Percentiles rank a stretch among this genome's conserved stretches.
Evolutionary conservation across 1,140 invertebrate genomes (phyloP).

Genomic region (Phocides pigmalion): DNA sequence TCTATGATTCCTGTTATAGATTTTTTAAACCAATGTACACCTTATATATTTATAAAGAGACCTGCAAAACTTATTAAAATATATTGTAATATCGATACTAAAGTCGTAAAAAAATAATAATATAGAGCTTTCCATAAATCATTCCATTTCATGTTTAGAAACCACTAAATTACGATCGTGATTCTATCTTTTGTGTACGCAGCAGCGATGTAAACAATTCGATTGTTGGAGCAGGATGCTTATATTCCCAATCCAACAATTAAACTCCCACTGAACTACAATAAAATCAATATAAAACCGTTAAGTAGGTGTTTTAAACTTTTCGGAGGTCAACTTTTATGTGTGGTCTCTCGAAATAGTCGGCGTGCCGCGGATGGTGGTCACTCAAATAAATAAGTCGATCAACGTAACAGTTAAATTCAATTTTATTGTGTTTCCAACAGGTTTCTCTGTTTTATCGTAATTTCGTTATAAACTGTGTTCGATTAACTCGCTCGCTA

Average conservation of each 20-base stretch:
- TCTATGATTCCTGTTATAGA: no score
- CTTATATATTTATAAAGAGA: no score
- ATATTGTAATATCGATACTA: no score
- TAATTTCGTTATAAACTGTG: conserved; percentile 44
- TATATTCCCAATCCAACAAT: conserved; percentile 15
- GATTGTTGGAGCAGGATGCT: conserved; percentile 12
- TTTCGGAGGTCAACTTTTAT: conserved; percentile 33
- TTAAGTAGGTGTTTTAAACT: conserved; percentile 29
- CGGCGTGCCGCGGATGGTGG: conserved; percentile 8
- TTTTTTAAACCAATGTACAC: no score
- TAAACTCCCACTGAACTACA: conserved; percentile 20
- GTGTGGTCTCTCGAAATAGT: conserved; percentile 36
- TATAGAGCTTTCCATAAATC: no score
- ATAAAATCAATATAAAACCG: conserved; percentile 31
- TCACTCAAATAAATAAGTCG: conserved; percentile 42
- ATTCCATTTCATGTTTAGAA: no score
- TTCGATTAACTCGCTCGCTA: conserved; percentile 42
- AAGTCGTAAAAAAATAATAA: no score
- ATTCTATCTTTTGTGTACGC: conserved; percentile 12
- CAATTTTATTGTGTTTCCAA: conserved; percentile 45
- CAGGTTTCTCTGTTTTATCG: conserved; percentile 45
- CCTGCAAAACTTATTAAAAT: no score
- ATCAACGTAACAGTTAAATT: conserved; percentile 36
- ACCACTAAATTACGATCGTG: not conserved
- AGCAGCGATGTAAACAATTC: not conserved